Base-by-base conservation (phyloP, 30 jellyfish, hydroid and myxozoan species). In the Catostylus mosaicus region DNA sequence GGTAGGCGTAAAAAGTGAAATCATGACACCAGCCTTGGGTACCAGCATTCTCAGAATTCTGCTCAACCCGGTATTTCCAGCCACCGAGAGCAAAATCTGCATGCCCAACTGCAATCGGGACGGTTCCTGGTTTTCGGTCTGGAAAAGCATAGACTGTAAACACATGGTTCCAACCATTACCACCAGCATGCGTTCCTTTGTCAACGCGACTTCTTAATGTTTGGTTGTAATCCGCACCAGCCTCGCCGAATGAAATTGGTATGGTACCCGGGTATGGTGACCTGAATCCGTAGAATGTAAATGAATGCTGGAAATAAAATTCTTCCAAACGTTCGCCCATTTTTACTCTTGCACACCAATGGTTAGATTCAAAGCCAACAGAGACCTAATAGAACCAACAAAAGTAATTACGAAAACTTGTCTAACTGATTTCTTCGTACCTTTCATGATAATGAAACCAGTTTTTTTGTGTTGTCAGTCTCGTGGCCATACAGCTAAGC, bases 1-100 rank as follows among this genome's bases (percentile, higher is more conserved):
- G 88, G 71, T 77, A 77, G 1, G 88, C 88, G 79, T 64, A 77
- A 40, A 77, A 62, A 23, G 37, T 30, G 38, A 77, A 77, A 43
- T 77, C 88, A 45, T 77, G 88, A 23, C 24, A 19, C 88, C 88
- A 77, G 24, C 88, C 88, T 74, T 74, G 75, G 16, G 78, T 77
- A 0, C 88, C 88, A 18, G 79, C 88, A 37, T 64, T 64, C 3
- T 77, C 79, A 26, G 57, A 61, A 23, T 77, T 26, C 36, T 45
- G 70, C 26, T 34, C 62, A 22, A 77, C 72, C 71, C 68, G 32
- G 45, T 77, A 77, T 30, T 77, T 77, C 88, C 88, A 77, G 30
- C 88, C 88, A 22, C 88, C 88, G 23, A 30, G 57, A 5, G 64
- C 79, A 24, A 77, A 38, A 60, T 60, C 78, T n/a, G 78, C 79